Evolutionary conservation across 30 jellyfish, hydroid and myxozoan species (phyloP), one percentile per base, ranked within the genome.

Genomic region (Turritopsis dohrnii): DNA sequence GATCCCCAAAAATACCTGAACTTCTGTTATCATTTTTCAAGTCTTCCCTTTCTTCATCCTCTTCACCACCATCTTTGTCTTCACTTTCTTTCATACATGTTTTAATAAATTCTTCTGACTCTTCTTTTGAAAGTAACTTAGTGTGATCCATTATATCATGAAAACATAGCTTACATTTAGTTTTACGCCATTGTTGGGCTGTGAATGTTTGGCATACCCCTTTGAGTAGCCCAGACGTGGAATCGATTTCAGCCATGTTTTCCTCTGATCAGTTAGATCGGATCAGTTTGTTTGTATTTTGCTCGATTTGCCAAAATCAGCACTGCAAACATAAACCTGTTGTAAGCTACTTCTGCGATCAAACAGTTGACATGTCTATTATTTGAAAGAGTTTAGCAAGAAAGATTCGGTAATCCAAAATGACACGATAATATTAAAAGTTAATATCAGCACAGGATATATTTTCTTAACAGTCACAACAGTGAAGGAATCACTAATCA

Each of bases 161-260:
- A 85, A 92, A 92, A 81, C 98, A 92, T 21, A 77, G 74, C 84
- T 92, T 88, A 66, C 98, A 92, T 82, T 87, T 92, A n/a, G 85
- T 84, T 83, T 83, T 84, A 22, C 98, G 96, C 98, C 98, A 92
- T 65, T 85, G 84, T 80, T 92, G 98, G 1, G 98, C 95, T 79
- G 83, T 88, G 71, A 92, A 92, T 24, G 54, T 60, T 17, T 79
- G 80, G 73, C 98, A 92, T 1, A 83, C 73, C 81, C 82, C 86
- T 17, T 72, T 79, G 75, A 30, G 65, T 24, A 74, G 41, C 24
- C 53, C 65, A 41, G 60, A 41, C 60, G 60, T 41, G 31, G 30
- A 69, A 69, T 69, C 77, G 30, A n/a, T 69, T 23, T 69, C 77
- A 69, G 77, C 77, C 77, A 69, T 69, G 77, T 69, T 27, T 23